Percentiles rank a stretch among this genome's conserved stretches.
phyloP scores from a whole-genome alignment of 2,888 invertebrate species.

The Merodon equestris region DNA sequence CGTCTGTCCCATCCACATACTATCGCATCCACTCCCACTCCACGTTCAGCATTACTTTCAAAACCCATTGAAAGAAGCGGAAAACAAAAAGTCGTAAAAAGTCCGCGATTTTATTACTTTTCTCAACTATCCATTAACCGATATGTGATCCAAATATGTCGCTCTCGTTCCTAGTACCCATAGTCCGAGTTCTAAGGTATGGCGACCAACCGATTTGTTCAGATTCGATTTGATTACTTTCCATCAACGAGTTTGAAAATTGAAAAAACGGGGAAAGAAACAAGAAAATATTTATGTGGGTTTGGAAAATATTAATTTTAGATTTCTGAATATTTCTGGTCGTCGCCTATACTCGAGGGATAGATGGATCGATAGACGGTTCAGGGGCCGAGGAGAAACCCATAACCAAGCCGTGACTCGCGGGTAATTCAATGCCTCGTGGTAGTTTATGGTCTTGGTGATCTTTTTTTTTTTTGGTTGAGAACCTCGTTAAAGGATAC shows the following conservation, averaged over 20 bases:
- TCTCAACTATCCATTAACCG: slow-evolving; percentile 3
- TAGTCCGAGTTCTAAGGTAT: slow-evolving; percentile 1
- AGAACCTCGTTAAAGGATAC: slow-evolving; percentile 50
- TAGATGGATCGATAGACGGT: slow-evolving; percentile 13
- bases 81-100: slow-evolving; percentile 62
- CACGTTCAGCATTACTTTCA: too few species aligned
- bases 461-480: slow-evolving; percentile 42
- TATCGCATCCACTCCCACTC: too few species aligned
- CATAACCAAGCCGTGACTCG: slow-evolving; percentile 26
- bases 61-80: slow-evolving; percentile 28
- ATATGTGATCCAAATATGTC: slow-evolving; percentile 44
- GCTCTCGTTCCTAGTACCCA: not conserved
- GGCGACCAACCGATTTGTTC: not conserved
- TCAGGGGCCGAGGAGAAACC: not conserved
- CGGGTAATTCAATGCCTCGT: slow-evolving; percentile 59
- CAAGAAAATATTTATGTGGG: not conserved
- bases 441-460: slow-evolving; percentile 64
- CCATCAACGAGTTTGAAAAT: slow-evolving; percentile 26
- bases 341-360: slow-evolving; percentile 21
- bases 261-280: not conserved
- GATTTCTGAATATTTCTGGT: slow-evolving; percentile 2
- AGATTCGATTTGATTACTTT: slow-evolving; percentile 51
- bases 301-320: slow-evolving; percentile 52
- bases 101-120: slow-evolving; percentile 65
- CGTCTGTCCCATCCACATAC: too few species aligned